Percentiles rank a stretch among this genome's conserved stretches.
phyloP scores from a whole-genome alignment of 2,113 vertebrate species.

The Ammodytes marinus region DNA sequence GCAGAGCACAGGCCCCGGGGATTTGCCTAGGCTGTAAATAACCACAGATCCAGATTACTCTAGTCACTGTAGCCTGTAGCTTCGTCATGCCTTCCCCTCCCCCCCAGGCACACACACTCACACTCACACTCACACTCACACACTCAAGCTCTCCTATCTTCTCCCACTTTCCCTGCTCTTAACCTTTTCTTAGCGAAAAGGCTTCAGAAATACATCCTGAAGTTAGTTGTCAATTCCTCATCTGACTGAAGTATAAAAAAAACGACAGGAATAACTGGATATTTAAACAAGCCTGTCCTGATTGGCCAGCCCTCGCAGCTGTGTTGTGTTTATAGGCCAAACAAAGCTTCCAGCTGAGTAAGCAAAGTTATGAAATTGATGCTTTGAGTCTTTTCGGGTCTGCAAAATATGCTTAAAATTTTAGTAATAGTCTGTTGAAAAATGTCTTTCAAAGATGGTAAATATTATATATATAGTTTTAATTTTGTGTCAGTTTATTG shows the following conservation, averaged over 20 bases:
- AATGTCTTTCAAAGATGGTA: neutral
- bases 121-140: too few relatives aligned
- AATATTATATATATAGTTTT: too few relatives aligned
- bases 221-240: neutral
- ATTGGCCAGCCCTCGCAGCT: slow-evolving; percentile 27
- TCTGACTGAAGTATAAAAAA: neutral
- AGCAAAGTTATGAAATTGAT: neutral
- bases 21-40: slow-evolving; percentile 80
- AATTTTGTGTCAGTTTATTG: too few relatives aligned
- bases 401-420: neutral
- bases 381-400: neutral
- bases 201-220: neutral
- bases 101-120: neutral
- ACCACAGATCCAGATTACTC: slow-evolving; percentile 81
- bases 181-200: neutral
- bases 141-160: slow-evolving; percentile 17
- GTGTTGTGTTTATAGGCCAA: slow-evolving; percentile 6
- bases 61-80: slow-evolving; percentile 54
- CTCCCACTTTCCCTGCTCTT: slow-evolving; percentile 41
- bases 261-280: neutral
- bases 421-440: neutral
- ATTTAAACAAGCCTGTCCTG: slow-evolving; percentile 51
- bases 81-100: slow-evolving; percentile 43
- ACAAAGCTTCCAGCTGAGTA: slow-evolving; percentile 20
- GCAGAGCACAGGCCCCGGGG: slow-evolving; percentile 44